Evolutionary conservation across 2,888 invertebrate species (phyloP).

Genomic region (Sphaerophoria rueppellii): DNA sequence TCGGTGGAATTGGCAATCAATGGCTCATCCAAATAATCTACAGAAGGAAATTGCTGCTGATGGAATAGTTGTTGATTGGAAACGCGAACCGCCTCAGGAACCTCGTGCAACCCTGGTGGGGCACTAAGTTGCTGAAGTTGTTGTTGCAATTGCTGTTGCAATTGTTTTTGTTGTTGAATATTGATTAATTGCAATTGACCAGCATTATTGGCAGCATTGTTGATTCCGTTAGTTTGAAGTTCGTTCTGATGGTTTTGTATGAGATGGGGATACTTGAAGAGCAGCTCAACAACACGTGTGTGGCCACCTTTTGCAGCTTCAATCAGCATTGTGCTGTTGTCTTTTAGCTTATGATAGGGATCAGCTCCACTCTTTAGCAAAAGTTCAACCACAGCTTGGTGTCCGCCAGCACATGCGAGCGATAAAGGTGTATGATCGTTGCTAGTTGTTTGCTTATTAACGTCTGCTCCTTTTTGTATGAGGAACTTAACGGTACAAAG

Average conservation of each 20-base stretch:
- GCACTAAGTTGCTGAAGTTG: constrained; percentile 81
- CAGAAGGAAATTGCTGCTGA: constrained; percentile 79
- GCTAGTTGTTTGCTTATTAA: constrained; percentile 94
- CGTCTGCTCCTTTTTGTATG: constrained; percentile 92
- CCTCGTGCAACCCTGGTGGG: constrained; percentile 84
- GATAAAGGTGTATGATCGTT: constrained; percentile 99
- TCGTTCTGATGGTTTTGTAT: constrained; percentile 85
- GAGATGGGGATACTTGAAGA: constrained; percentile 95
- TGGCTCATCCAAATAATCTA: constrained; percentile 80
- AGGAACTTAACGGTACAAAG: constrained; percentile 98
- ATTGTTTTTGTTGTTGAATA: constrained; percentile 80
- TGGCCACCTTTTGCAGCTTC: constrained; percentile 99
- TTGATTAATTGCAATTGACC: constrained; percentile 80
- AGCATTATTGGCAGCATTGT: constrained; percentile 77
- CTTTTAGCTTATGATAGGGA: constrained; percentile 98
- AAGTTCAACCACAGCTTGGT: constrained; percentile 95
- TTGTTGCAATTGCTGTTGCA: constrained; percentile 82
- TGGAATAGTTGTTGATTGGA: constrained; percentile 83
- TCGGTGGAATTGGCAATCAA: constrained; percentile 77
- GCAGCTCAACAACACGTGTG: constrained; percentile 95
- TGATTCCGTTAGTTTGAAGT: constrained; percentile 77
- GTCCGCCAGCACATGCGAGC: constrained; percentile 97
- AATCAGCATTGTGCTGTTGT: constrained; percentile 99
- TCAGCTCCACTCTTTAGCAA: constrained; percentile 96
- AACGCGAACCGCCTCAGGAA: constrained; percentile 85